These are phyloP conservation scores for Chrysemys picta DNA, from an alignment of 2,113 vertebrate species.

Conservation along the genomic window DNA sequence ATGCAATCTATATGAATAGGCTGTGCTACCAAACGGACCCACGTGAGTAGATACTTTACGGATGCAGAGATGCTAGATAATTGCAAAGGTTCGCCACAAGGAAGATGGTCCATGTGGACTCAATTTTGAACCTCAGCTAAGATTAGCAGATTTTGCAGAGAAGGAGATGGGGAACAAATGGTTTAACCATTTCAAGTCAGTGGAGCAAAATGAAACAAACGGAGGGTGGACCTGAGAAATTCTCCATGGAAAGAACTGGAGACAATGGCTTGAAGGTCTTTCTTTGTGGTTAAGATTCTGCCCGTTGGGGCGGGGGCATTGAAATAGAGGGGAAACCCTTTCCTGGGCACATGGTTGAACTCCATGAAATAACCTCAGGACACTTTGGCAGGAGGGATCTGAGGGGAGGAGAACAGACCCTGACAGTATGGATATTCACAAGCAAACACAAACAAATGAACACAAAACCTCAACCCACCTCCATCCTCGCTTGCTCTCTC, in stretches of 20 bases:
- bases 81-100: too few species aligned
- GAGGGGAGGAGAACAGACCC: neutral
- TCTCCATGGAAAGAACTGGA: neutral
- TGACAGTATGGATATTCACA: neutral
- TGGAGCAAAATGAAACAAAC: neutral
- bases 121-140: too few species aligned
- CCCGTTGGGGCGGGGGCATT: too few species aligned
- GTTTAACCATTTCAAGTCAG: neutral
- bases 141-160: too few species aligned
- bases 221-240: neutral
- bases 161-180: too few species aligned
- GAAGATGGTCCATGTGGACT: too few species aligned
- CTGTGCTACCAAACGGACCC: too few species aligned
- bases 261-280: neutral
- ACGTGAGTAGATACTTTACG: too few species aligned
- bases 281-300: neutral
- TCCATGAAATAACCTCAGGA: neutral
- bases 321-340: neutral
- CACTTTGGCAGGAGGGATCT: neutral
- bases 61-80: too few species aligned
- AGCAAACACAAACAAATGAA: neutral
- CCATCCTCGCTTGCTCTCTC: neutral
- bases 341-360: neutral
- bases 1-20: too few species aligned
- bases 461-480: neutral